These are phyloP conservation scores for Plebejus melissa DNA, from an alignment of 2,888 invertebrate species.

Conservation along the genomic window DNA sequence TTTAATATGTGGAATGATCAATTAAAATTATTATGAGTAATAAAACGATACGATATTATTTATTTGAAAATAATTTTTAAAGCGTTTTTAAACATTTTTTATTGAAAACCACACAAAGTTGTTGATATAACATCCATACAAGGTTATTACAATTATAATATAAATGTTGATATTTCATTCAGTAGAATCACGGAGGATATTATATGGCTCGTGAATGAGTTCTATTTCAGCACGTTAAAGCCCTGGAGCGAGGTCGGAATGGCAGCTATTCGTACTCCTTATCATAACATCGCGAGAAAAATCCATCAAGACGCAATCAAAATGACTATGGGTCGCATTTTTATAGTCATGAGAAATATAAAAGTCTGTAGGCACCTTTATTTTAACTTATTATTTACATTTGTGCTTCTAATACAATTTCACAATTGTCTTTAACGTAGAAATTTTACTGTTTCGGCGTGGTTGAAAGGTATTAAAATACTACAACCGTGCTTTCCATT, in stretches of 20 bases:
- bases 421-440: neutral
- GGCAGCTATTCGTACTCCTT: conserved; percentile 16
- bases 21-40: too few species aligned
- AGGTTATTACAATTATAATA: neutral
- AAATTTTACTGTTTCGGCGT: neutral
- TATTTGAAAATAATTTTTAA: too few species aligned
- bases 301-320: conserved; percentile 25
- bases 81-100: too few species aligned
- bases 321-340: conserved; percentile 12
- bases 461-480: neutral
- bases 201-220: neutral
- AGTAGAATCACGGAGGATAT: conserved; percentile 14
- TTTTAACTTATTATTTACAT: neutral
- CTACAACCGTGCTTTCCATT: neutral
- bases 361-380: neutral
- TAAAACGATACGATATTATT: too few species aligned
- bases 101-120: too few species aligned
- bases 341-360: neutral
- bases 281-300: conserved; percentile 25
- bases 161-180: conserved; percentile 20
- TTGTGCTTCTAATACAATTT: neutral
- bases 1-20: too few species aligned
- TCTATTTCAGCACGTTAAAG: conserved; percentile 22
- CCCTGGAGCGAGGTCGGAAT: conserved; percentile 26
- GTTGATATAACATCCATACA: neutral